Base-by-base conservation (phyloP, 2,113 vertebrate genomes). In the Limnothrissa miodon region DNA sequence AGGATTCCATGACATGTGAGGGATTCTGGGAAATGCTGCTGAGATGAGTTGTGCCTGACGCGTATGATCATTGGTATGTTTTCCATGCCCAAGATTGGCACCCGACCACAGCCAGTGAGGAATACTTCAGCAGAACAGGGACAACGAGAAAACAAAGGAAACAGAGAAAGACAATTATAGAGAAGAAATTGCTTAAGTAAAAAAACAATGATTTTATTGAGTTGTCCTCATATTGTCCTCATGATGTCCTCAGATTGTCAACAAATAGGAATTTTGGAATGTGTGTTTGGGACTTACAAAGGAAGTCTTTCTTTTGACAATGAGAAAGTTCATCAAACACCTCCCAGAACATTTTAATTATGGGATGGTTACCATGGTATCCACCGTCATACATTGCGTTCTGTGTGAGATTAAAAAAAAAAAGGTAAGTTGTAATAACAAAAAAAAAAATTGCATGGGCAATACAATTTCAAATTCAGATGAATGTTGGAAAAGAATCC, bases 301-400 rank as follows among this genome's bases (percentile, higher is more conserved):
- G 89, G 86, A 97, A 96, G 19, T 86, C 88, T 86, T 93, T 96
- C 91, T 96, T 96, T 74, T 96, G 87, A 13, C 93, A 88, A 0
- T 83, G 53, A 36, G 91, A 88, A 82, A 97, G 86, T 39, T 90
- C 87, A 39, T 95, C 95, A 88, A 97, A 96, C 88, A 95, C 95
- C 80, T 95, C 80, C 96, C 96, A 97, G 90, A 97, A 97, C 74
- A 83, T 93, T 4, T 92, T 0, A 51, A 95, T 93, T 59, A 92
- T 96, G 48, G 92, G 92, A 80, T 97, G 96, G 0, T 45, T 80
- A 10, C 42, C 87, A 4, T 90, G 48, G 56, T 95, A 97, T 3
- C 45, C 88, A 4, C 89, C 90, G 39, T 86, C 56, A 84, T 96
- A 97, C 1, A 13, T 15, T 0, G 96, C 91, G 87, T 95, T 96